Evolutionary conservation across 2,113 vertebrate genomes (phyloP).

Genomic region (Lynx canadensis): DNA sequence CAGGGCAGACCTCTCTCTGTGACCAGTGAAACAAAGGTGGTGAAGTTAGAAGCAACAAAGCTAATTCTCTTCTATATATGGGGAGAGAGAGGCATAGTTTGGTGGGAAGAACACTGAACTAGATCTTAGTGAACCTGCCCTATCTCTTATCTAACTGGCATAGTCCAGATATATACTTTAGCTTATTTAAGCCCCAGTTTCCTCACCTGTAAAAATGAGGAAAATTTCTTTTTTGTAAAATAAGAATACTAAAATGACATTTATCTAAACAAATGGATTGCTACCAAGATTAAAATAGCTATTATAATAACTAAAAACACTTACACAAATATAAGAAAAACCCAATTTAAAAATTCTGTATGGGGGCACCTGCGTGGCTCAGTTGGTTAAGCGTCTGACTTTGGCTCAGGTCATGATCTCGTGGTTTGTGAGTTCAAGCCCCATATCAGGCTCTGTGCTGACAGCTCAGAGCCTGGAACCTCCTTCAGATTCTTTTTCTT

Average conservation of each 20-base stretch:
- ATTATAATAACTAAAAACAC: background rate
- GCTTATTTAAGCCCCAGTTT: background rate
- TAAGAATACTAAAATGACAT: background rate
- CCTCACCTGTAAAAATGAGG: background rate
- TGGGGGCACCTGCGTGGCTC: too few relatives aligned
- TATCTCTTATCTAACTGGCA: background rate
- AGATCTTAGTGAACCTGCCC: background rate
- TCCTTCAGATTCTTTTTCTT: too few relatives aligned
- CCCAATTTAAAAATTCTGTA: background rate
- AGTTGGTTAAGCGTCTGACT: too few relatives aligned
- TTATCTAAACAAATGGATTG: conserved; percentile 43
- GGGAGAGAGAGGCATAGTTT: background rate
- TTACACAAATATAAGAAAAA: background rate
- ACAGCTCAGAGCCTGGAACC: too few relatives aligned
- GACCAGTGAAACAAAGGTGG: background rate
- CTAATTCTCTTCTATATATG: background rate
- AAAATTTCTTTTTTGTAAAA: background rate
- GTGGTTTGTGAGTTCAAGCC: too few relatives aligned
- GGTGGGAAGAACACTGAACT: background rate
- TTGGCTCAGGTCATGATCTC: too few relatives aligned
- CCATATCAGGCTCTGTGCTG: too few relatives aligned
- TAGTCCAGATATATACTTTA: background rate
- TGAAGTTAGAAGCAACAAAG: background rate
- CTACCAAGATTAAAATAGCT: background rate
- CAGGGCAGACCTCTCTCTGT: background rate